Percentiles rank a stretch among this genome's conserved stretches.
phyloP scores from a whole-genome alignment of 1,140 invertebrate species.

The Lordiphosa mommai region DNA sequence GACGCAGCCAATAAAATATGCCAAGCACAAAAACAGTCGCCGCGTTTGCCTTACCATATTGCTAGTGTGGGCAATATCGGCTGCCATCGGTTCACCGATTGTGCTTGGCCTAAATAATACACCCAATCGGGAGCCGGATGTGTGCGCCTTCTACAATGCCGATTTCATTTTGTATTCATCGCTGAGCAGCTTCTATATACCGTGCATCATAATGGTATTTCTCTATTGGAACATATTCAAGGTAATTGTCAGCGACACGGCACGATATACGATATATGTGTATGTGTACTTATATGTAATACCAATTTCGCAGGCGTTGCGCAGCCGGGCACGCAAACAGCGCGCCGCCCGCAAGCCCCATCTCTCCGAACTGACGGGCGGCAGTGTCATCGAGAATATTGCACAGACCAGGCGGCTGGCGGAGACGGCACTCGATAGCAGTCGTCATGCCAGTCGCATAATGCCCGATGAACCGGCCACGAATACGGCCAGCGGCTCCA shows the following conservation, averaged over 20 bases:
- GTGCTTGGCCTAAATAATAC: constrained; percentile 97
- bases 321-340: constrained; percentile 90
- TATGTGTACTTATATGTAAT: not conserved
- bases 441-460: constrained; percentile 82
- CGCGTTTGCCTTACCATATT: constrained; percentile 96
- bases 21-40: constrained; percentile 98
- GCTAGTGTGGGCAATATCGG: constrained; percentile 97
- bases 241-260: constrained; percentile 84
- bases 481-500: constrained; percentile 94
- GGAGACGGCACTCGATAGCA: constrained; percentile 88
- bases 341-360: constrained; percentile 87
- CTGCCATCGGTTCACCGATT: constrained; percentile 97
- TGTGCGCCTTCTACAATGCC: constrained; percentile 98
- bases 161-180: constrained; percentile 99
- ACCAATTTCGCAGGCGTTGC: constrained; percentile 81
- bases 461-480: constrained; percentile 87
- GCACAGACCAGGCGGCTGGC: constrained; percentile 89
- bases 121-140: constrained; percentile 86
- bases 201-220: constrained; percentile 99
- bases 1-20: constrained; percentile 99
- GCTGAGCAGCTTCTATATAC: constrained; percentile 99
- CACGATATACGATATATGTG: not conserved
- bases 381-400: constrained; percentile 93
- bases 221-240: constrained; percentile 99
- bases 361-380: constrained; percentile 85